Conservation (phyloP, 2,797 vertebrate species). For the Gadopsis bispinosus region DNA sequence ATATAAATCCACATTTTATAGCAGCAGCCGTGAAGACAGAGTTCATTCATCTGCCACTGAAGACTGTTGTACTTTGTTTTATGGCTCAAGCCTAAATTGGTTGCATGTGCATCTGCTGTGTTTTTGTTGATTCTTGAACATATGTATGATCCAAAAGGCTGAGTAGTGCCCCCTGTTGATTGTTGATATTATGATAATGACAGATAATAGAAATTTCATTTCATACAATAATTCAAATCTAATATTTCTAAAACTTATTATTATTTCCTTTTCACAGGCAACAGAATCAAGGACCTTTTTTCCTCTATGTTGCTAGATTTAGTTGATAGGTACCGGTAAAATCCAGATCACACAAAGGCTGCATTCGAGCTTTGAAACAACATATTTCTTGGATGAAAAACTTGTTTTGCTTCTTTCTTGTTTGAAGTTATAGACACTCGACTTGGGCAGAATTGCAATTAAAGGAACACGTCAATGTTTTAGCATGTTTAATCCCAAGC, state of each 20-base stretch:
- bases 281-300: neutral
- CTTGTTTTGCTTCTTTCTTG: neutral
- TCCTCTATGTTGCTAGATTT: neutral
- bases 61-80: neutral
- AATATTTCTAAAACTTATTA: neutral
- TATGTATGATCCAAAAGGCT: neutral
- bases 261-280: neutral
- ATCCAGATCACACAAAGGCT: neutral
- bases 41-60: neutral
- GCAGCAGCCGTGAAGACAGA: neutral
- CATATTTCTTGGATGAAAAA: neutral
- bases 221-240: neutral
- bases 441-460: neutral
- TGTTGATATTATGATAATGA: neutral
- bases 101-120: neutral
- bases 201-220: neutral
- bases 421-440: neutral
- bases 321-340: neutral
- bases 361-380: neutral
- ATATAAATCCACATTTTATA: neutral
- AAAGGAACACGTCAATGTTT: neutral
- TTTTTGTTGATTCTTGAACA: constrained; percentile 2
- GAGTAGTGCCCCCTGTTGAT: constrained; percentile 36
- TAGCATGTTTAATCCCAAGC: neutral
- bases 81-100: neutral